Percentiles rank a stretch among this genome's conserved stretches.
phyloP scores from a whole-genome alignment of 2,113 vertebrate species.

The Vireo altiloquus region DNA sequence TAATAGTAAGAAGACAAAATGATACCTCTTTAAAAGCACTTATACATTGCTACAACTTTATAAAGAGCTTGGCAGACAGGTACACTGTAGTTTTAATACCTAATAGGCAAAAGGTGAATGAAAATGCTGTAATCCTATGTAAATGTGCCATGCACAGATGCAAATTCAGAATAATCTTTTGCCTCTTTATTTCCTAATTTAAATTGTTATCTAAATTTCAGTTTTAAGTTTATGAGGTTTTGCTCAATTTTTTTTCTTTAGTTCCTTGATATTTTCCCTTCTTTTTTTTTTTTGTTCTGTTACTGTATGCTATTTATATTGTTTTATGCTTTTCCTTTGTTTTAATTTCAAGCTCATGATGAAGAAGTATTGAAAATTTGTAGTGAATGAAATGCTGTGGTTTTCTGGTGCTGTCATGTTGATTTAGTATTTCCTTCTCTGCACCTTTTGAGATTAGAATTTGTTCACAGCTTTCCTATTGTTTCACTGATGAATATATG shows the following conservation, averaged over 20 bases:
- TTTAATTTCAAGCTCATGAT: not conserved
- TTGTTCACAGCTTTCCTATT: not conserved
- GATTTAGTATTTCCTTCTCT: not conserved
- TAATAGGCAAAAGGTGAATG: not conserved
- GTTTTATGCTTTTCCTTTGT: not conserved
- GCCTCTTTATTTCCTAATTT: not conserved
- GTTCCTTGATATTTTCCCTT: not conserved
- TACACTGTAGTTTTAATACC: not conserved
- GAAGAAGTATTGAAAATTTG: not conserved
- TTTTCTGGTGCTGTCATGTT: not conserved
- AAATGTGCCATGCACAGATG: not conserved
- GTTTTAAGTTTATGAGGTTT: not conserved
- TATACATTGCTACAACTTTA: not conserved
- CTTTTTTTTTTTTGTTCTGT: not conserved
- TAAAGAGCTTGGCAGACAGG: not conserved
- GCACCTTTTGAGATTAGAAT: not conserved
- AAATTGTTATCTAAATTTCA: not conserved
- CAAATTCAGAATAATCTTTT: not conserved
- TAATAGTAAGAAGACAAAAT: not conserved
- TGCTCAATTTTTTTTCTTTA: not conserved
- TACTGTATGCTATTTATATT: not conserved
- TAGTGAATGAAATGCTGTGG: not conserved
- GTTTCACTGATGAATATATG: not conserved
- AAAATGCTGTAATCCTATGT: not conserved
- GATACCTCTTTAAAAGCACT: not conserved